Evolutionary conservation across 2,888 invertebrate species (phyloP), one percentile per base, ranked within the genome.

Genomic region (Trichopoda pennipes): DNA sequence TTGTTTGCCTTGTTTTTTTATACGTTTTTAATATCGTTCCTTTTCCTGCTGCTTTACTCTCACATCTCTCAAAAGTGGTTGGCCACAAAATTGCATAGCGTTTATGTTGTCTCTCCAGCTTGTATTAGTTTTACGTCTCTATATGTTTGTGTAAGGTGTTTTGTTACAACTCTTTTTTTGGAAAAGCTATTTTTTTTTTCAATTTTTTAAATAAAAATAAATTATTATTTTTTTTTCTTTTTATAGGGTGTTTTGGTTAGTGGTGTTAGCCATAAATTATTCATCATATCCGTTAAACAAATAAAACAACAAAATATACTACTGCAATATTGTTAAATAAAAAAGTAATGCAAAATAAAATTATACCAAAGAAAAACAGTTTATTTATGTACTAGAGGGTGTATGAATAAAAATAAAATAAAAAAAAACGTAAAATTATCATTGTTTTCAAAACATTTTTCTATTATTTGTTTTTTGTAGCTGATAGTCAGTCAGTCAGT

Each of bases 231-330:
- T 44, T 64, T 76, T 80, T 73, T 35, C n/a, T 23, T 58, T 42
- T 60, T 47, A 58, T 28, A 44, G 75, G 78, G 70, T 79, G 78
- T 77, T 78, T 61, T 56, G 78, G 74, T 79, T 79, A 75, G 73
- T 82, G 75, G 78, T 82, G 75, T 79, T 79, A 49, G 78, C 70
- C 70, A 82, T 82, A 82, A 82, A 82, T 82, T 82, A 82, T 82
- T 82, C 82, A 82, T 82, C 70, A 79, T 72, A 82, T 82, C 82
- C 78, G 74, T 82, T 66, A 35, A 70, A 70, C 78, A 81, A 82
- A 75, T 78, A 78, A 78, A 83, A 51, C 35, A 42, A 69, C 55
- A 64, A 58, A 61, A 49, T 55, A 17, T 28, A 49, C 19, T 32
- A 28, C 28, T 49, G 49, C 51, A 60, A 32, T 23, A 19, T 66